Evolutionary conservation across 1,140 invertebrate genomes (phyloP).

Genomic region (Heliconius melpomene): DNA sequence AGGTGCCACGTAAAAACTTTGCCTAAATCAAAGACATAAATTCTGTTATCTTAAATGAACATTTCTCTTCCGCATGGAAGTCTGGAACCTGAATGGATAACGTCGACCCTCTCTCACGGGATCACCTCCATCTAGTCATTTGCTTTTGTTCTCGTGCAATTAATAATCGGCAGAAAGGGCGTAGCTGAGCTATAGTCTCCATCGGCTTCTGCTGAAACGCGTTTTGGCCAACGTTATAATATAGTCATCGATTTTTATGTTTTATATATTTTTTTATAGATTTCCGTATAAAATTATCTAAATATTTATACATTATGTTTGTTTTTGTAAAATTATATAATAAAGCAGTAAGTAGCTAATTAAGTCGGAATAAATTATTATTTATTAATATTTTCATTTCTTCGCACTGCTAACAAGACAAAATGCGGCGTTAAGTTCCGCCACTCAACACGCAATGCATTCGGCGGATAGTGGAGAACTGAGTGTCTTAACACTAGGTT

Average conservation of each 20-base stretch:
- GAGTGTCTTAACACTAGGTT: no score
- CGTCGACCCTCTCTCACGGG: slow-evolving; percentile 70
- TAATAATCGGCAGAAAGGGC: slow-evolving; percentile 75
- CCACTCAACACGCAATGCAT: no score
- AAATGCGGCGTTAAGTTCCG: no score
- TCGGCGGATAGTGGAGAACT: no score
- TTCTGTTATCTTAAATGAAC: slow-evolving; percentile 78
- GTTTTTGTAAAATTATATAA: background rate
- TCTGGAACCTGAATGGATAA: slow-evolving; percentile 76
- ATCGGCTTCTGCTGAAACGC: slow-evolving; percentile 71
- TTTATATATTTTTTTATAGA: background rate
- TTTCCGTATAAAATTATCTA: background rate
- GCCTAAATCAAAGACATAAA: slow-evolving; percentile 77
- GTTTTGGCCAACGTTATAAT: slow-evolving; percentile 40
- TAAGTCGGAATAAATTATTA: no score
- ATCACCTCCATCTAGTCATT: slow-evolving; percentile 79
- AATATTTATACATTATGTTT: background rate
- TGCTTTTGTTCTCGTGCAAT: slow-evolving; percentile 79
- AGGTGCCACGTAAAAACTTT: slow-evolving; percentile 66
- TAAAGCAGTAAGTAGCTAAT: background rate
- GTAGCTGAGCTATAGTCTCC: slow-evolving; percentile 69
- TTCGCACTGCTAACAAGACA: no score
- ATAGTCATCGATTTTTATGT: background rate
- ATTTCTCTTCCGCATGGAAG: slow-evolving; percentile 74
- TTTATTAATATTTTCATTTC: no score